phyloP scores from a whole-genome alignment of 2,113 vertebrate genomes.

The Rhipidura dahli region DNA sequence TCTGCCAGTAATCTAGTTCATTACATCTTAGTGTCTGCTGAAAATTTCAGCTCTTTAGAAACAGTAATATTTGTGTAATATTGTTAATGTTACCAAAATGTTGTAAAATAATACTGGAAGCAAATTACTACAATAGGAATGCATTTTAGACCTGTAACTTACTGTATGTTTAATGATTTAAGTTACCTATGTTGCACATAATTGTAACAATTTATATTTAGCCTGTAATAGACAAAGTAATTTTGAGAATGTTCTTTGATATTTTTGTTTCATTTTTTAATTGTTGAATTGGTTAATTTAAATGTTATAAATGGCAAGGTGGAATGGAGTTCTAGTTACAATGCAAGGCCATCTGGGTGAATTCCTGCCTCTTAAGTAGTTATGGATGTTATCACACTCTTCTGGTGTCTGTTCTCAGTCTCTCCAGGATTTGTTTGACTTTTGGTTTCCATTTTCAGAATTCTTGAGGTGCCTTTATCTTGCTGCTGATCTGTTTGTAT shows the following conservation, averaged over 20 bases:
- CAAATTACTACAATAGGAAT: neutral
- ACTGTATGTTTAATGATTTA: neutral
- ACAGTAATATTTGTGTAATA: neutral
- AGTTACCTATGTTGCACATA: neutral
- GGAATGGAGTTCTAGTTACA: accelerated
- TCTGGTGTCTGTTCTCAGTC: neutral
- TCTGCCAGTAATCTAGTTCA: neutral
- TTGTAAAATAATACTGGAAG: neutral
- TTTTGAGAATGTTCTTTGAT: neutral
- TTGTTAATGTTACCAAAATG: neutral
- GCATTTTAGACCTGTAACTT: neutral
- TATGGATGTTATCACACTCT: accelerated
- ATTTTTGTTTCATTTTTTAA: neutral
- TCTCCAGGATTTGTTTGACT: neutral
- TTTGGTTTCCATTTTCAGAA: neutral
- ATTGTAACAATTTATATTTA: neutral
- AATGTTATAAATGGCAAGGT: neutral
- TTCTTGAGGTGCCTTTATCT: neutral
- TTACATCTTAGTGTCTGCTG: neutral
- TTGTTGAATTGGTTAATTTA: neutral
- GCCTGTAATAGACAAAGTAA: neutral
- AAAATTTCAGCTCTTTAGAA: neutral
- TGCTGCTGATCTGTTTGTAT: neutral
- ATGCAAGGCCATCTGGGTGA: neutral
- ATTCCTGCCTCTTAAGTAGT: neutral